Base-by-base conservation (phyloP, 2,888 invertebrate species). In the Arge pagana region DNA sequence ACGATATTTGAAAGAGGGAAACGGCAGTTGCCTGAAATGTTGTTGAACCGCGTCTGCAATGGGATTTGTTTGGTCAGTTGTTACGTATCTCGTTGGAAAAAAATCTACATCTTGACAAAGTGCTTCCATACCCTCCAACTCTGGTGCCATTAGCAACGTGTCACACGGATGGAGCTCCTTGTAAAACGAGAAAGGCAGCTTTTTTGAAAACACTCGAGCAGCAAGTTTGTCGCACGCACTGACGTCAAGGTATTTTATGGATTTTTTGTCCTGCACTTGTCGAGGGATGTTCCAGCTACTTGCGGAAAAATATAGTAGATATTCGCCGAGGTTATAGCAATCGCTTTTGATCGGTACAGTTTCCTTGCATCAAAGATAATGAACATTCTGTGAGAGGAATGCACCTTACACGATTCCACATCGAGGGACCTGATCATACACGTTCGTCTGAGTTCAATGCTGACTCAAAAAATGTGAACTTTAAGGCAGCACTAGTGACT, bases 291-390 rank as follows among this genome's bases (percentile, higher is more conserved):
- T 23, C 59, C 61, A 8, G 4, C 23, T 16, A 55, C 61, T 6
- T 64, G 51, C 48, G 58, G 58, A 18, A 45, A 45, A 30, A 48
- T 56, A 15, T 42, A 41, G 7, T 49, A 51, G 15, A 55, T 52
- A 33, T 16, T 59, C 18, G 52, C 55, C 6, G 21, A 35, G 23
- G 52, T n/a, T 24, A 36, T 62, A 23, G 50, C 54, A 6, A 48
- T 62, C 4, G 41, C 56, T n/a, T 63, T 63, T 50, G 62, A 62
- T 54, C 45, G 56, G 6, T 64, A 64, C 43, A 42, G 13, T 50
- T 24, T 30, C 58, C 61, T 35, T 63, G 60, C 16, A 64, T 63
- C 21, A 64, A 62, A 62, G 60, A 64, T 50, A 30, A 41, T 31
- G 62, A 61, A 48, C 55, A 59, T 33, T 3, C 26, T 4, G 30